Evolutionary conservation across 2,888 invertebrate species (phyloP).

Genomic region (Microplitis deprimator): DNA sequence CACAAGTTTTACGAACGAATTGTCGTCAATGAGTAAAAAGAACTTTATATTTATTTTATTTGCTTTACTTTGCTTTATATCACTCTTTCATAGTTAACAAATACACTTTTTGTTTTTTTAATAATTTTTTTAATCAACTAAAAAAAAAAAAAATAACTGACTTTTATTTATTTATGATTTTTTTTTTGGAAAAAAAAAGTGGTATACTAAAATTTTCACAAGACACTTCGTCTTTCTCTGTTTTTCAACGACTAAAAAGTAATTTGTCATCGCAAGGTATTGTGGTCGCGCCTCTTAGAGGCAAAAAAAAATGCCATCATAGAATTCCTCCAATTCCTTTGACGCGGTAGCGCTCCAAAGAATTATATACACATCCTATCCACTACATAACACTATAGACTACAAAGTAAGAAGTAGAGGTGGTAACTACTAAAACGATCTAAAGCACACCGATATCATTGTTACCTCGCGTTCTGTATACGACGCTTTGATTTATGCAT

Average conservation of each 20-base stretch:
- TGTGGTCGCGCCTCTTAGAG: conserved; percentile 67
- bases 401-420: conserved; percentile 5
- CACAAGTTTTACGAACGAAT: conserved; percentile 44
- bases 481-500: conserved; percentile 67
- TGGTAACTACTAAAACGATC: conserved; percentile 23
- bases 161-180: background rate
- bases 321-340: conserved; percentile 38
- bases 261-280: conserved; percentile 69
- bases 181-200: background rate
- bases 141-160: background rate
- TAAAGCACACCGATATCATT: conserved; percentile 58
- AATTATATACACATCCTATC: conserved; percentile 25
- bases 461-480: conserved; percentile 60
- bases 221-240: conserved; percentile 19
- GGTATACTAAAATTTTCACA: background rate
- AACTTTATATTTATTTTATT: background rate
- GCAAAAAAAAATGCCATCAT: conserved; percentile 56
- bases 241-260: conserved; percentile 50
- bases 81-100: background rate
- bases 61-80: background rate
- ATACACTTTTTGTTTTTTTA: background rate
- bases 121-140: background rate
- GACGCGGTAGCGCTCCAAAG: conserved; percentile 38
- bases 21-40: conserved; percentile 35
- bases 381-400: conserved; percentile 35